Percentiles rank a stretch among this genome's conserved stretches.
Evolutionary conservation across 2,888 invertebrate species (phyloP).

Genomic region (Allolobophora icterica): DNA sequence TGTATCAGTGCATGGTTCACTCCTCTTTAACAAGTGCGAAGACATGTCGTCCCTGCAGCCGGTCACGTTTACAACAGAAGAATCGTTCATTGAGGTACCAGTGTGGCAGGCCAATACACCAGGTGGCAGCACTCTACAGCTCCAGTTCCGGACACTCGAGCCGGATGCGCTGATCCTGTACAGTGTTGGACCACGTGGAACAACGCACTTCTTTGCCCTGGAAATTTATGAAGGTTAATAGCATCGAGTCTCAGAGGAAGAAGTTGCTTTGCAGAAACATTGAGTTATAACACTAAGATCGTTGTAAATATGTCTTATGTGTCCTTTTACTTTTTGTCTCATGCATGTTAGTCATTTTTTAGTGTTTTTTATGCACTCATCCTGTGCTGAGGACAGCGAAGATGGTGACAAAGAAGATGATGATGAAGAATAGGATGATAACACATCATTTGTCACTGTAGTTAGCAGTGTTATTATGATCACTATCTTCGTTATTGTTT

Average conservation of each 20-base stretch:
- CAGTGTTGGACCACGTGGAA: conserved; percentile 67
- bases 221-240: conserved; percentile 13
- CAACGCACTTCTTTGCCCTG: conserved; percentile 15
- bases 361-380: too few relatives aligned
- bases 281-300: neutral
- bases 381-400: too few relatives aligned
- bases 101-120: conserved; percentile 72
- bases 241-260: neutral
- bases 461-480: too few relatives aligned
- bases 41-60: conserved; percentile 72
- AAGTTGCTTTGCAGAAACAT: neutral
- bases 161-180: conserved; percentile 91
- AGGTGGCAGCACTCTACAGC: conserved; percentile 83
- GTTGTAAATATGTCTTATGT: neutral
- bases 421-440: too few relatives aligned
- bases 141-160: conserved; percentile 94
- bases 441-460: too few relatives aligned
- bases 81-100: conserved; percentile 76
- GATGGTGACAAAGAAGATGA: too few relatives aligned
- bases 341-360: too few relatives aligned
- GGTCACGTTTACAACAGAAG: conserved; percentile 87
- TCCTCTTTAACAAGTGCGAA: conserved; percentile 70
- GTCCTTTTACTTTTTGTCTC: too few relatives aligned
- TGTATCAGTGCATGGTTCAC: conserved; percentile 81
- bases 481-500: too few relatives aligned